Conservation (phyloP, 2,888 invertebrate genomes). For the Melangyna quadrimaculata region DNA sequence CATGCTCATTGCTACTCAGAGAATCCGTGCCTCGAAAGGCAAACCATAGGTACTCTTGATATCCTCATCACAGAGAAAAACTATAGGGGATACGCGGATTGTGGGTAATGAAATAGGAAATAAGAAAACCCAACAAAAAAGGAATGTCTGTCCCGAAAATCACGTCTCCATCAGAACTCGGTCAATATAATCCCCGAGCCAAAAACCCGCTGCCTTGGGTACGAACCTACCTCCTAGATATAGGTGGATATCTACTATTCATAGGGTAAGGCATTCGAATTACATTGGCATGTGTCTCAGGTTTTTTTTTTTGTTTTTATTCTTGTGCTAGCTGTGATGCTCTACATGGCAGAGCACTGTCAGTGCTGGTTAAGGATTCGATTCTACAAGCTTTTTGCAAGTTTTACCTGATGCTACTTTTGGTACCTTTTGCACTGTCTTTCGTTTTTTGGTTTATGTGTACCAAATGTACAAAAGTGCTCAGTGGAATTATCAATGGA, state of each 20-base stretch:
- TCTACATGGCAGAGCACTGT: constrained; percentile 37
- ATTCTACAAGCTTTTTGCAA: constrained; percentile 62
- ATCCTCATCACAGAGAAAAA: background rate
- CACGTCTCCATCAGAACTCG: constrained; percentile 69
- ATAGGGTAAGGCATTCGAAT: constrained; percentile 50
- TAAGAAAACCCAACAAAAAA: background rate
- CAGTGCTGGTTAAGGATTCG: constrained; percentile 61
- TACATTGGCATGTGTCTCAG: constrained; percentile 61
- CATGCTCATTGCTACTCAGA: background rate
- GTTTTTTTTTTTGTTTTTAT: background rate
- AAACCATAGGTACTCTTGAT: constrained; percentile 14
- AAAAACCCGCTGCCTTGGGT: constrained; percentile 37
- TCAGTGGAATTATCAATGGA: constrained; percentile 57
- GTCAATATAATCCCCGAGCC: constrained; percentile 62
- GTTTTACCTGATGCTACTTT: constrained; percentile 59
- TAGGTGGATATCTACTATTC: constrained; percentile 1
- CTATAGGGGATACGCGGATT: background rate
- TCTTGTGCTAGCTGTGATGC: background rate
- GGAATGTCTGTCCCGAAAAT: constrained; percentile 30
- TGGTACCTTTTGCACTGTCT: constrained; percentile 38
- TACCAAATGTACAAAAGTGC: constrained; percentile 40
- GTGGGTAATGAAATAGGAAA: background rate
- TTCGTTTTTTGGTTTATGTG: constrained; percentile 41
- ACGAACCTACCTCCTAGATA: no score
- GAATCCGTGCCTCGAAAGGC: constrained; percentile 21